Evolutionary conservation across 1,140 invertebrate genomes (phyloP).

Genomic region (Himalopsyche phryganea): DNA sequence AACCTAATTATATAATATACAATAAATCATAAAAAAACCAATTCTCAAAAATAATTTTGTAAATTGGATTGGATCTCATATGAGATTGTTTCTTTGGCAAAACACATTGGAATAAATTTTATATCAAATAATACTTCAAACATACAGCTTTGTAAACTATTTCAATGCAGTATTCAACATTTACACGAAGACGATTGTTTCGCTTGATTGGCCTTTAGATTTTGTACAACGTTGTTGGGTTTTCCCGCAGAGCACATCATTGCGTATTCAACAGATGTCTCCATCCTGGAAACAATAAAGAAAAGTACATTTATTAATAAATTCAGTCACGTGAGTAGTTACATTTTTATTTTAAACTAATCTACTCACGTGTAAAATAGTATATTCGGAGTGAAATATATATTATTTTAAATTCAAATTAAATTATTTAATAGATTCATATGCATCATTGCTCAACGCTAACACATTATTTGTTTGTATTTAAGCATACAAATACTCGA

Average conservation of each 20-base stretch:
- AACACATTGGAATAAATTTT: too few species aligned
- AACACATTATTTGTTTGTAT: too few species aligned
- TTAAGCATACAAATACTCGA: too few species aligned
- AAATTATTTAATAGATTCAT: too few species aligned
- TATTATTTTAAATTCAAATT: too few species aligned
- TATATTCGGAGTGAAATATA: too few species aligned
- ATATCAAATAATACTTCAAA: too few species aligned
- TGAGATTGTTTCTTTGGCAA: too few species aligned
- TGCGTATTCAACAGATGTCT: slow-evolving; percentile 50
- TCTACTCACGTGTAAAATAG: too few species aligned
- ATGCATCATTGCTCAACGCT: too few species aligned
- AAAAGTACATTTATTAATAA: neutral
- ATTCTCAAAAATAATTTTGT: neutral
- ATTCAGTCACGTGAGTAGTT: neutral
- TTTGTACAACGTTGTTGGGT: slow-evolving; percentile 44
- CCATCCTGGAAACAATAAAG: slow-evolving; percentile 44
- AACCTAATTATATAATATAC: too few species aligned
- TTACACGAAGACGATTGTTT: slow-evolving; percentile 25
- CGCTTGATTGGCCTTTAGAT: slow-evolving; percentile 32
- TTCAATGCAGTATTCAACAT: slow-evolving; percentile 12
- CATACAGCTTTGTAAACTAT: neutral
- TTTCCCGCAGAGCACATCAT: slow-evolving; percentile 49
- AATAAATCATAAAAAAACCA: neutral
- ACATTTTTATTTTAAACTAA: too few species aligned
- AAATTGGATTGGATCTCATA: neutral